These are phyloP conservation scores for Cancer borealis DNA, from an alignment of 2,888 invertebrate genomes.

Conservation along the genomic window DNA sequence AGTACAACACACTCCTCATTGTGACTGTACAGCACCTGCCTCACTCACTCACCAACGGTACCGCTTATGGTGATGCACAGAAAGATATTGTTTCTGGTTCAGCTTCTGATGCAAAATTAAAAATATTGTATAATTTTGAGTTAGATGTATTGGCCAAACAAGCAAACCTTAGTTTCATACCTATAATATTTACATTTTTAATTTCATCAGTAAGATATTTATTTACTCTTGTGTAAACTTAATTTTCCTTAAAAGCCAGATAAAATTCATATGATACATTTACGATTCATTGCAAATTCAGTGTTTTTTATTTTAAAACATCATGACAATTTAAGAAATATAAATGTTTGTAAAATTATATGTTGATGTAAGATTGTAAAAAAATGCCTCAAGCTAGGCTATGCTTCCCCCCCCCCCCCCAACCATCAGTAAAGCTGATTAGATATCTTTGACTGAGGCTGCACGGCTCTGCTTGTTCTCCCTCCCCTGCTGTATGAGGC, in stretches of 20 bases:
- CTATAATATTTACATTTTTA: not conserved
- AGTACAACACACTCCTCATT: conserved; percentile 36
- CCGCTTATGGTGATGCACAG: not conserved
- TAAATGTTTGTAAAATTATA: not conserved
- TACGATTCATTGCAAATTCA: not conserved
- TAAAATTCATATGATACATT: not conserved
- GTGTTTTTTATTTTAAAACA: not conserved
- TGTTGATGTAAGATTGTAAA: not conserved
- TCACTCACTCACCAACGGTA: not conserved
- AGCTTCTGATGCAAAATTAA: not conserved
- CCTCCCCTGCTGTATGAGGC: not conserved
- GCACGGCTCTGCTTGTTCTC: not conserved
- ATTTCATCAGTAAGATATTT: not conserved
- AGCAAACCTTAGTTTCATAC: not conserved
- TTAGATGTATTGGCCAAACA: not conserved
- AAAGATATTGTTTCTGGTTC: too few relatives aligned
- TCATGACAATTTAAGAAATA: not conserved
- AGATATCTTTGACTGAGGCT: not conserved
- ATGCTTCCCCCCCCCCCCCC: not conserved
- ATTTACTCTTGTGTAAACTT: not conserved
- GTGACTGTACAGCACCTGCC: not conserved
- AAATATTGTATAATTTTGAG: not conserved
- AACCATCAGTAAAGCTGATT: not conserved
- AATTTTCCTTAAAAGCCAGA: not conserved
- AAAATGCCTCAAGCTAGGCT: not conserved